These are phyloP conservation scores for Sebastes fasciatus DNA, from an alignment of 2,113 vertebrate species.

Conservation along the genomic window DNA sequence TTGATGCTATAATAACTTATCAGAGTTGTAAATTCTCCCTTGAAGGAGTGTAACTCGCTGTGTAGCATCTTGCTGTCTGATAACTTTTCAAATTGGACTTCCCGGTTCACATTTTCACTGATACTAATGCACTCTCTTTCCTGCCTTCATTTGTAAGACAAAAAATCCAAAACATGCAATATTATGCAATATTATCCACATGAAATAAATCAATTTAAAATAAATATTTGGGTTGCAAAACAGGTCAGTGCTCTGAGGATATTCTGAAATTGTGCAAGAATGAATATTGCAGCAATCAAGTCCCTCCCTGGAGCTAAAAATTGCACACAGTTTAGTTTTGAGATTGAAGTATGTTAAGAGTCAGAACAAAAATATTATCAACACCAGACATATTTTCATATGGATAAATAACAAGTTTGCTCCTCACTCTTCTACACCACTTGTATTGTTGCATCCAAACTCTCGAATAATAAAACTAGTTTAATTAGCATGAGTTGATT, in stretches of 20 bases:
- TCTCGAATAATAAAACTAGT: not conserved
- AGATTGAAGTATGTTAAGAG: not conserved
- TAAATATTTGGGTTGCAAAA: conserved; percentile 40
- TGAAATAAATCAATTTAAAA: conserved; percentile 15
- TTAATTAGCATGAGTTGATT: not conserved
- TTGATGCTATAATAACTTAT: not conserved
- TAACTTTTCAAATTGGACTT: not conserved
- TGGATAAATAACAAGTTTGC: not conserved
- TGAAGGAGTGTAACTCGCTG: not conserved
- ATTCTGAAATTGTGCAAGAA: conserved; percentile 28
- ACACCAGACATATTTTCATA: conserved; percentile 22
- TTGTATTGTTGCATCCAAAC: not conserved
- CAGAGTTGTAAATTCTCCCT: not conserved
- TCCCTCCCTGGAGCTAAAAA: conserved; percentile 11
- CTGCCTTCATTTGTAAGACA: not conserved
- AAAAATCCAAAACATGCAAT: not conserved
- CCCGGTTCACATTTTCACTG: not conserved
- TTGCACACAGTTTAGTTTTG: conserved; percentile 30
- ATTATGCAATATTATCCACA: not conserved
- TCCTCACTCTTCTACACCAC: not conserved
- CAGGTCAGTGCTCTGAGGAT: not conserved
- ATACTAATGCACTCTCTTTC: not conserved
- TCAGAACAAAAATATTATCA: conserved; percentile 19
- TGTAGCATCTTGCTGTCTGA: not conserved
- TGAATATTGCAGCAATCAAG: conserved; percentile 16